Base-by-base conservation (phyloP, 2,113 vertebrate species). In the Mellivora capensis region DNA sequence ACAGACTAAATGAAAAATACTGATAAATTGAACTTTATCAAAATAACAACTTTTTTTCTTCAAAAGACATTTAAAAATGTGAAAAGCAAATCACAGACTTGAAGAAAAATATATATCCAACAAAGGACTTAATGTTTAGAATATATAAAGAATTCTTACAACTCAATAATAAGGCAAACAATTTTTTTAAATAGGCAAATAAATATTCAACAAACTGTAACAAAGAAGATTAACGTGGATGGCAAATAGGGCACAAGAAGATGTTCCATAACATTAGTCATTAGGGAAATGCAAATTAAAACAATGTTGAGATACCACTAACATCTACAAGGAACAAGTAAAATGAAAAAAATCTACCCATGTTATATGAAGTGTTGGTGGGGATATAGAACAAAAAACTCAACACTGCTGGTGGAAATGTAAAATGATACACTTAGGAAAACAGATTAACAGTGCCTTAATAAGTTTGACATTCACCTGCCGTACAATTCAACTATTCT, bases 1-100 rank as follows among this genome's bases (percentile, higher is more conserved):
- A 47, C 18, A 67, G 67, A 76, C 11, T 42, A 6, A 81, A 64
- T 42, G 69, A 61, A 90, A 94, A 94, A 81, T 84, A 88, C n/a
- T 49, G 34, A 57, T 83, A 80, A 91, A 44, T 21, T 69, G 7
- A 96, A 57, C 61, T 77, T 96, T 14, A 82, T 89, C 57, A 94
- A 72, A 94, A 96, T 83, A 37, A 42, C 21, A 74, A 76, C n/a
- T 13, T 71, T 89, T 90, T 77, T 87, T 87, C 67, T 85, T 94
- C 42, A 84, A 62, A 72, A 85, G 83, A 69, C 29, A 27, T 34
- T 34, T 93, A 67, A 79, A 25, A 85, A 97, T 90, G 44, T 81
- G 44, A 91, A 96, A 82, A 64, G 9, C 62, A 91, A 96, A 23
- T 94, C 67, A 91, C 31, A 97, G 29, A 81, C 37, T 93, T 83